Percentiles rank a stretch among this genome's conserved stretches.
These are phyloP conservation scores for Pherbina coryleti DNA, from an alignment of 2,888 invertebrate species.

Conservation along the genomic window DNA sequence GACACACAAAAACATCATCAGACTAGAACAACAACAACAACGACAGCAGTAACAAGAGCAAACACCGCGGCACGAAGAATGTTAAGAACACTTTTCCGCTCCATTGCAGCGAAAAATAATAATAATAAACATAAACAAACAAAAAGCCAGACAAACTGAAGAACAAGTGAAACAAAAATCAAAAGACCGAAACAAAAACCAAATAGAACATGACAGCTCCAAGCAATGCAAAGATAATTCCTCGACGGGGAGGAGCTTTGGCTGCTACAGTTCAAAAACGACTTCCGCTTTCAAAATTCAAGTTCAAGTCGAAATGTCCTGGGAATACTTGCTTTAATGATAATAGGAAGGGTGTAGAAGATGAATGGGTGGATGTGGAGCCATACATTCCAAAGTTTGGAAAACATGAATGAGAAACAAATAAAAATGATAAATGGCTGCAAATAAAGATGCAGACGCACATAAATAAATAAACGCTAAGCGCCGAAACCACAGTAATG, in stretches of 20 bases:
- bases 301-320: constrained; percentile 38
- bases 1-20: background rate
- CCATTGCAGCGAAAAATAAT: constrained; percentile 42
- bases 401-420: constrained; percentile 25
- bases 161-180: background rate
- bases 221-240: constrained; percentile 3
- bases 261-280: constrained; percentile 27
- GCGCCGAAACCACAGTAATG: background rate
- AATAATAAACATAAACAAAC: constrained; percentile 1
- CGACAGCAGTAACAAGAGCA: background rate
- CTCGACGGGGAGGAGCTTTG: background rate
- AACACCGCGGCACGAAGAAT: background rate
- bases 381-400: constrained; percentile 9
- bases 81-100: constrained; percentile 38
- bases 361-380: background rate
- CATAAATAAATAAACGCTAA: constrained; percentile 34
- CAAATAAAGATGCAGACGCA: constrained; percentile 42
- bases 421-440: constrained; percentile 41
- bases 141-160: constrained; percentile 1
- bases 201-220: constrained; percentile 17
- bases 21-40: background rate
- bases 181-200: constrained; percentile 28
- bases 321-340: background rate
- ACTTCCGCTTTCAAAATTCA: constrained; percentile 41
- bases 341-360: background rate